Evolutionary conservation across 2,797 vertebrate genomes (phyloP).

Genomic region (Sebastes dallii): DNA sequence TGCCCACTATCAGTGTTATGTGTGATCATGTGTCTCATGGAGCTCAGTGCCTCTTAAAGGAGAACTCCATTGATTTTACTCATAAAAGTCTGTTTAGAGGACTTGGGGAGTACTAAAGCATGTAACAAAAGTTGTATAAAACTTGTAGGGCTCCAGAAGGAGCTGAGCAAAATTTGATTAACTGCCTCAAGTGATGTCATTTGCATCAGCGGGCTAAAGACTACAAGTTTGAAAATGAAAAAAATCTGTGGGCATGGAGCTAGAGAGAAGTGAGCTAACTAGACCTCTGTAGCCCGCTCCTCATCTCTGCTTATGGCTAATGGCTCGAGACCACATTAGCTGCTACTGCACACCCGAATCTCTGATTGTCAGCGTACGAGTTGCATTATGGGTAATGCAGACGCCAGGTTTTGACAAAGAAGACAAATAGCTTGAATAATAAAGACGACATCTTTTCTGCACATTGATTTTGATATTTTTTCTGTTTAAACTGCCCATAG

Average conservation of each 20-base stretch:
- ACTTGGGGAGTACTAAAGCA: not conserved
- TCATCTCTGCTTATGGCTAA: not conserved
- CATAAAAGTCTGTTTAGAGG: not conserved
- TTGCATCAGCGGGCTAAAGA: not conserved
- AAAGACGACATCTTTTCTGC: not conserved
- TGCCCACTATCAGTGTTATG: not conserved
- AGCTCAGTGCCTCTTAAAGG: not conserved
- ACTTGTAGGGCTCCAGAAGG: not conserved
- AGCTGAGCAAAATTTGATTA: not conserved
- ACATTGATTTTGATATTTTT: not conserved
- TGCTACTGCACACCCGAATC: not conserved
- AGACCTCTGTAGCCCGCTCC: not conserved
- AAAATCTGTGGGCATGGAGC: not conserved
- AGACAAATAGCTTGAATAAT: not conserved
- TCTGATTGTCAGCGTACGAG: not conserved
- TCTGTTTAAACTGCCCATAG: no score
- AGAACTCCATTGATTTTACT: not conserved
- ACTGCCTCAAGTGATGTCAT: not conserved
- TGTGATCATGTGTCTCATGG: not conserved
- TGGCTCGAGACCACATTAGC: not conserved
- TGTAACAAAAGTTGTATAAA: not conserved
- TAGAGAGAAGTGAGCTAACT: not conserved
- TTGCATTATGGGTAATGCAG: not conserved
- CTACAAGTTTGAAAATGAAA: not conserved
- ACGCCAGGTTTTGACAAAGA: no score